phyloP scores from a whole-genome alignment of 2,797 vertebrate genomes.

The Microctenopoma stevenorrisi region DNA sequence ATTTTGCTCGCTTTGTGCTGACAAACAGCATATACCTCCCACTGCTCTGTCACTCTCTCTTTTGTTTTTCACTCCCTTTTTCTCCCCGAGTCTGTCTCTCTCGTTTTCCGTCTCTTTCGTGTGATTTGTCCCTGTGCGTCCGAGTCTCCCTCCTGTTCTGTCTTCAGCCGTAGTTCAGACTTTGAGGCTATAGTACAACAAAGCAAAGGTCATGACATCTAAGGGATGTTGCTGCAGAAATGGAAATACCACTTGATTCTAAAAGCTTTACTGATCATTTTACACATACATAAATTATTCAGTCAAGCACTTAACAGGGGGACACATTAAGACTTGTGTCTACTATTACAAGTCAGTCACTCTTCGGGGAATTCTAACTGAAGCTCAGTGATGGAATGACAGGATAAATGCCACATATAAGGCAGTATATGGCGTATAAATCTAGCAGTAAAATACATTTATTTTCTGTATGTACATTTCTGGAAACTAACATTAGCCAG shows the following conservation, averaged over 20 bases:
- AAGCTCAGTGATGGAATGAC: constrained; percentile 57
- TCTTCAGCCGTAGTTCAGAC: constrained; percentile 29
- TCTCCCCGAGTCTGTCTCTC: constrained; percentile 12
- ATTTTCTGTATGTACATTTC: constrained; percentile 1
- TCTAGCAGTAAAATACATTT: constrained; percentile 7
- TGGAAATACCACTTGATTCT: constrained; percentile 66
- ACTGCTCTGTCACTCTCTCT: constrained; percentile 56
- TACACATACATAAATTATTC: constrained; percentile 74
- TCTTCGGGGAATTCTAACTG: constrained; percentile 56
- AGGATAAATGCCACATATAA: constrained; percentile 39
- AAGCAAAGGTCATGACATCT: constrained; percentile 53
- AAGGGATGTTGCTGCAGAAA: constrained; percentile 59
- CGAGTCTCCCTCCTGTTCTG: constrained; percentile 21
- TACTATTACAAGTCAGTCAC: constrained; percentile 71
- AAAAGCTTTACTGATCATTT: constrained; percentile 73
- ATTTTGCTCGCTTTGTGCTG: constrained; percentile 65
- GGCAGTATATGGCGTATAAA: constrained; percentile 22
- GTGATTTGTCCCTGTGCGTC: constrained; percentile 20
- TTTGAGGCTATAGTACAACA: constrained; percentile 22
- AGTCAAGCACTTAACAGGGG: constrained; percentile 58
- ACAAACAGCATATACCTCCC: constrained; percentile 69
- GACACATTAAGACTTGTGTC: constrained; percentile 65
- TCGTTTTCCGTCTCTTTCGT: constrained; percentile 17
- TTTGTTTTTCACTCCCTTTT: constrained; percentile 34
- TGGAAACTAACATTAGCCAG: not conserved